Base-by-base conservation (phyloP, 1,140 invertebrate species). In the Phymorhynchus buccinoides region DNA sequence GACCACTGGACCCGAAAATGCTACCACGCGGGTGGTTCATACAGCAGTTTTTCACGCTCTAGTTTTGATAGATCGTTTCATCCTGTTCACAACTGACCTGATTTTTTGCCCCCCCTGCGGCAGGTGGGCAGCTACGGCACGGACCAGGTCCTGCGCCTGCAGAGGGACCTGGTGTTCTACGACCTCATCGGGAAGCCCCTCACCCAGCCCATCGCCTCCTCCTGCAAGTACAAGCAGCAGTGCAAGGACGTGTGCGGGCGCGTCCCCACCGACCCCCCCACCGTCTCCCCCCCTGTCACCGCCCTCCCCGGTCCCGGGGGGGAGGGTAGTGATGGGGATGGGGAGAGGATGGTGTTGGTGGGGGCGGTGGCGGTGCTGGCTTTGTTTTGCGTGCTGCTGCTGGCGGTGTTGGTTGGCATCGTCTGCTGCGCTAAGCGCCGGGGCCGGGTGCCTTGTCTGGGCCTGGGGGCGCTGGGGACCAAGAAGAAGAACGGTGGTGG, bases 311-410 rank as follows among this genome's bases (percentile, higher is more conserved):
- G 14, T 35, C 75, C 4, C 16, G 22, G 27, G 56, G 56, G 22
- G 39, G 22, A 3, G 16, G 39, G n/a, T n/a, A n/a, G n/a, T 62
- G 56, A 71, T 22, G 81, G 32, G 56, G 41, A 18, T 4, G 35
- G 39, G 37, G 35, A 41, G 32, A 30, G 52, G 3, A n/a, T 68
- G 14, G 52, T 32, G 3, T 35, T 83, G 22, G 39, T 83, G 22
- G 81, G 1, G 18, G 81, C 35, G 62, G 81, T 83, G 22, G 81
- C 44, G n/a, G 66, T 83, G 81, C 81, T 83, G 62, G 81, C 41
- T 4, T 9, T 71, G 81, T 3, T 83, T 35, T 83, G 81, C 48
- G 16, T 48, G 37, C 7, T 71, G 35, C 66, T 83, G 81, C 9
- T 73, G 81, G 22, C 30, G 66, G 2, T 83, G 66, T 6, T 68